These are phyloP conservation scores for Drosophila persimilis DNA, from an alignment of 1,140 invertebrate genomes.

Conservation along the genomic window DNA sequence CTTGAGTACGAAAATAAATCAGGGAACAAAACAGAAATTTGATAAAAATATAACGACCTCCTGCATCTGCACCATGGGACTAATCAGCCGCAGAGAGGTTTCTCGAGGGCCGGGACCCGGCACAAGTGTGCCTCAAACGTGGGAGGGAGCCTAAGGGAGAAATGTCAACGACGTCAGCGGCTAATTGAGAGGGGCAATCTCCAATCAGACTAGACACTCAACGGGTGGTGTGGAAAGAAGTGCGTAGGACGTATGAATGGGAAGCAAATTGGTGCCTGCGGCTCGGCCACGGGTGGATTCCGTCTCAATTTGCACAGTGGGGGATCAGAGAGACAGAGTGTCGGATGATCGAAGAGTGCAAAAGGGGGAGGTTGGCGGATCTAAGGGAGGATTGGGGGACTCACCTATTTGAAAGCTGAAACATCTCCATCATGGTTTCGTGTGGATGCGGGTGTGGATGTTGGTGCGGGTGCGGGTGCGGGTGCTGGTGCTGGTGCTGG, in stretches of 20 bases:
- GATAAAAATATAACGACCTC: conserved; percentile 6
- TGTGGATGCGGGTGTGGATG: conserved; percentile 57
- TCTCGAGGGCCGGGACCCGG: background rate
- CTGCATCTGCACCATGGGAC: background rate
- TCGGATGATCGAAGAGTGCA: no score
- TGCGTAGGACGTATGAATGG: conserved; percentile 23
- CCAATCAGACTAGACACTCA: conserved; percentile 38
- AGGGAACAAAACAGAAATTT: conserved; percentile 2
- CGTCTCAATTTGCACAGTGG: conserved; percentile 26
- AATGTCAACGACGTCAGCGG: background rate
- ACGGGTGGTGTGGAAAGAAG: conserved; percentile 1
- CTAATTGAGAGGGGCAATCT: conserved; percentile 38
- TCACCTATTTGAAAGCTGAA: conserved; percentile 81
- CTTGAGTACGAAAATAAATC: conserved; percentile 35
- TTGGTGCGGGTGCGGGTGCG: conserved; percentile 8
- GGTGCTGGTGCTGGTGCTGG: conserved; percentile 27
- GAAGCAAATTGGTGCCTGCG: conserved; percentile 34
- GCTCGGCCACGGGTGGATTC: conserved; percentile 16
- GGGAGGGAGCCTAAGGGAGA: no score
- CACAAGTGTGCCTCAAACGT: background rate
- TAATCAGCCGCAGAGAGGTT: conserved; percentile 17
- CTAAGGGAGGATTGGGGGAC: conserved; percentile 8
- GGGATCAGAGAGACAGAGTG: background rate
- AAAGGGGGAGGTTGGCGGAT: background rate
- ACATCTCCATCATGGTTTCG: conserved; percentile 81